These are phyloP conservation scores for Autographa pulchrina DNA, from an alignment of 2,888 invertebrate species.

Conservation along the genomic window DNA sequence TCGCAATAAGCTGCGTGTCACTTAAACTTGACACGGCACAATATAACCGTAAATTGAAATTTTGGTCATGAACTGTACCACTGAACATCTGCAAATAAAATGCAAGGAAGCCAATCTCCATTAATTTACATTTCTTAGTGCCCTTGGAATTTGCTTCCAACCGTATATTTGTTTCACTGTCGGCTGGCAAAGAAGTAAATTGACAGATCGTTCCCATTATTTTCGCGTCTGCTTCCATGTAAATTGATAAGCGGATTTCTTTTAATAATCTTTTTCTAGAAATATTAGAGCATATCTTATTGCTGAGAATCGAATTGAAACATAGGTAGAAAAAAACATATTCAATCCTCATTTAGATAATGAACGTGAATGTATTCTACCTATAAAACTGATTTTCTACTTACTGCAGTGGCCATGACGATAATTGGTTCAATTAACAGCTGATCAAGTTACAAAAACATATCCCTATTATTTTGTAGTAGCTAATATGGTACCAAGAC, in stretches of 20 bases:
- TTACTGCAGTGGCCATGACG: too few species aligned
- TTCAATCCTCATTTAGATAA: too few species aligned
- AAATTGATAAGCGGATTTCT: not conserved
- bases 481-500: not conserved
- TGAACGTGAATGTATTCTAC: too few species aligned
- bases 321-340: too few species aligned
- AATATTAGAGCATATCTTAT: too few species aligned
- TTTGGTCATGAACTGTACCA: slow-evolving; percentile 20
- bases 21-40: slow-evolving; percentile 20
- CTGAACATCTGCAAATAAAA: slow-evolving; percentile 44
- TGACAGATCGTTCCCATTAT: slow-evolving; percentile 29
- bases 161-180: slow-evolving; percentile 33
- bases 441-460: not conserved
- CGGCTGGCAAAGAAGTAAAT: slow-evolving; percentile 22
- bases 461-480: not conserved
- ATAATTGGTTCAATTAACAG: not conserved
- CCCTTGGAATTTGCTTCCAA: slow-evolving; percentile 31
- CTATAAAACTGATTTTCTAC: too few species aligned
- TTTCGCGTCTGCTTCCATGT: slow-evolving; percentile 7
- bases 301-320: too few species aligned
- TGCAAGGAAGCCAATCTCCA: slow-evolving; percentile 38
- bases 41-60: slow-evolving; percentile 23
- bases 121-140: slow-evolving; percentile 48
- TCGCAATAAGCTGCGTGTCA: slow-evolving; percentile 3
- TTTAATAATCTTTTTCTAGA: not conserved